Conservation (phyloP, 2,888 invertebrate genomes). For the Gandaritis pyraliata region DNA sequence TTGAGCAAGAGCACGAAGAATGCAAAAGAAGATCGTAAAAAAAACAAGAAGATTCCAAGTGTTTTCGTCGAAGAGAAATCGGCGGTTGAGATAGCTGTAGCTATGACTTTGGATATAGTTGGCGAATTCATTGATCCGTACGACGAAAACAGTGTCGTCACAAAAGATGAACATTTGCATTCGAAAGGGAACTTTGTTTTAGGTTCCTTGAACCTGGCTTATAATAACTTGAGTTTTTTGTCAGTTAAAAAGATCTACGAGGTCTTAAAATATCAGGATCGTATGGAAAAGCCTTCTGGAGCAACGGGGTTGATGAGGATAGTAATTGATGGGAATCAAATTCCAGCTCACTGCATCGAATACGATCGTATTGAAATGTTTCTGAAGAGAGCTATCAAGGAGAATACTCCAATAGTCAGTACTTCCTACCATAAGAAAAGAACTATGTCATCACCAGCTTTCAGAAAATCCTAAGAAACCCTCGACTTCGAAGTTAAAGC, state of each 20-base stretch:
- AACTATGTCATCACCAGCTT: constrained; percentile 4
- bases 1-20: constrained; percentile 1
- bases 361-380: constrained; percentile 45
- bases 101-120: constrained; percentile 43
- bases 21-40: constrained; percentile 12
- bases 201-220: constrained; percentile 61
- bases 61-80: constrained; percentile 12
- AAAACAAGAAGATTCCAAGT: not conserved
- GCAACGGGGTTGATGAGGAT: constrained; percentile 55
- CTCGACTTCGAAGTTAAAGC: not conserved
- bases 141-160: constrained; percentile 36
- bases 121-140: constrained; percentile 52
- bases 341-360: constrained; percentile 50
- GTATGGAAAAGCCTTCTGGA: constrained; percentile 15
- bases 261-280: constrained; percentile 55
- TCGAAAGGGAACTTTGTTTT: constrained; percentile 57
- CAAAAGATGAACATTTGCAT: constrained; percentile 40
- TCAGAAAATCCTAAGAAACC: constrained; percentile 5
- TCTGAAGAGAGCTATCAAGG: constrained; percentile 39
- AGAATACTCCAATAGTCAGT: constrained; percentile 18
- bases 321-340: constrained; percentile 56
- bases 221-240: constrained; percentile 52
- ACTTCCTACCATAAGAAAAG: not conserved
- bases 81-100: constrained; percentile 39
- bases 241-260: constrained; percentile 49